Conservation (phyloP, 2,113 vertebrate species). For the Dasyprocta punctata region DNA sequence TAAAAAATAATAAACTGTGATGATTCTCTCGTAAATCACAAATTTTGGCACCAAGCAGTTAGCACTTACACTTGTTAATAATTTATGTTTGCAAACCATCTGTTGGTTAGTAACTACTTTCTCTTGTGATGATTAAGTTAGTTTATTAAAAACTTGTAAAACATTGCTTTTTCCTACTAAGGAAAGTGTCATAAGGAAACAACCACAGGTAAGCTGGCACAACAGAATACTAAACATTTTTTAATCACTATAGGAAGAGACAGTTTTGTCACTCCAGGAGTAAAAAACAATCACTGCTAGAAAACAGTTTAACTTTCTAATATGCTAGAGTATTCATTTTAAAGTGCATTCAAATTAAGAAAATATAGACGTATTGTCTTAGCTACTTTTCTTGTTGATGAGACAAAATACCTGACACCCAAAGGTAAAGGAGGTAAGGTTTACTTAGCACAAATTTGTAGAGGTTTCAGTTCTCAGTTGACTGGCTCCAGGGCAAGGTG, state of each 20-base stretch:
- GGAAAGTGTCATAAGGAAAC: neutral
- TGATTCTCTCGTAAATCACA: neutral
- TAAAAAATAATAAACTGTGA: neutral
- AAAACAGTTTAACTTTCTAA: neutral
- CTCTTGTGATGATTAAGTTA: neutral
- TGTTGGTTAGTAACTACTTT: neutral
- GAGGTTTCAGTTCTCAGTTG: too few species aligned
- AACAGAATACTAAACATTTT: conserved; percentile 51
- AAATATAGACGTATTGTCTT: neutral
- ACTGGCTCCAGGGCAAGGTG: too few species aligned
- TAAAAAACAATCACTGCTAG: neutral
- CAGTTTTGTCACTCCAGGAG: neutral
- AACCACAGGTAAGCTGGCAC: conserved; percentile 33
- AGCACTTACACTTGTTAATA: neutral
- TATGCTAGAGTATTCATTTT: neutral
- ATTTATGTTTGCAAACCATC: conserved; percentile 27
- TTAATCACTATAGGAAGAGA: conserved; percentile 39
- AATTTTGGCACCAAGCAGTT: neutral
- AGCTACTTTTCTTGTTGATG: too few species aligned
- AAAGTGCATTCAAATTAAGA: neutral
- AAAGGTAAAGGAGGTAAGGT: too few species aligned
- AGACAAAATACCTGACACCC: too few species aligned
- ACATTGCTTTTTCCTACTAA: neutral
- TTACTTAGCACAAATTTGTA: too few species aligned
- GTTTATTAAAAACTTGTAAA: conserved; percentile 31